Evolutionary conservation across 1,140 invertebrate species (phyloP).

Genomic region (Daktulosphaira vitifoliae): DNA sequence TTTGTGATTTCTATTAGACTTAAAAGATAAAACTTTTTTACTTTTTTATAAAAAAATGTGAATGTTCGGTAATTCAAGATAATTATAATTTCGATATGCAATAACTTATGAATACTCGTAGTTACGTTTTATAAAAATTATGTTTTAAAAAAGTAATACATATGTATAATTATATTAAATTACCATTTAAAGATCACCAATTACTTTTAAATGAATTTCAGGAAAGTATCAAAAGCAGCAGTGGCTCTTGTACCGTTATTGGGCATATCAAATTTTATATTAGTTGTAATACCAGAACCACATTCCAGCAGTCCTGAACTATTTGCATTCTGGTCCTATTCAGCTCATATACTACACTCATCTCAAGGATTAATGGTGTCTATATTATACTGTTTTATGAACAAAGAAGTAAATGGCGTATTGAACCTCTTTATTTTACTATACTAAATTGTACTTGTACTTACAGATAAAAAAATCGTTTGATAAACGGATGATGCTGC

Average conservation of each 20-base stretch:
- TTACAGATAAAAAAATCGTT: slow-evolving; percentile 27
- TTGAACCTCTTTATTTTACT: background rate
- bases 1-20: too few relatives aligned
- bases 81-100: too few relatives aligned
- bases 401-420: slow-evolving; percentile 63
- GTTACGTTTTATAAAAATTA: too few relatives aligned
- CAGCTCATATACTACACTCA: slow-evolving; percentile 67
- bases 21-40: too few relatives aligned
- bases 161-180: too few relatives aligned
- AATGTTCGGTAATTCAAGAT: too few relatives aligned
- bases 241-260: slow-evolving; percentile 71
- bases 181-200: too few relatives aligned
- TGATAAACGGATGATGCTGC: slow-evolving; percentile 28
- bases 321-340: slow-evolving; percentile 73
- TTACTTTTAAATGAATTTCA: too few relatives aligned
- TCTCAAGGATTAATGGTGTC: slow-evolving; percentile 83
- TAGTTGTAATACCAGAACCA: slow-evolving; percentile 61
- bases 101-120: too few relatives aligned
- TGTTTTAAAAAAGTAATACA: too few relatives aligned
- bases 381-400: slow-evolving; percentile 77
- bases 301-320: slow-evolving; percentile 54
- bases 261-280: slow-evolving; percentile 59
- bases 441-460: too few relatives aligned
- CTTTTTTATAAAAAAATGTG: too few relatives aligned
- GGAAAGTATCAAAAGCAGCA: slow-evolving; percentile 70